Percentiles rank a stretch among this genome's conserved stretches.
Conservation (phyloP, 1,140 invertebrate genomes). For the Trinorchestia longiramus region DNA sequence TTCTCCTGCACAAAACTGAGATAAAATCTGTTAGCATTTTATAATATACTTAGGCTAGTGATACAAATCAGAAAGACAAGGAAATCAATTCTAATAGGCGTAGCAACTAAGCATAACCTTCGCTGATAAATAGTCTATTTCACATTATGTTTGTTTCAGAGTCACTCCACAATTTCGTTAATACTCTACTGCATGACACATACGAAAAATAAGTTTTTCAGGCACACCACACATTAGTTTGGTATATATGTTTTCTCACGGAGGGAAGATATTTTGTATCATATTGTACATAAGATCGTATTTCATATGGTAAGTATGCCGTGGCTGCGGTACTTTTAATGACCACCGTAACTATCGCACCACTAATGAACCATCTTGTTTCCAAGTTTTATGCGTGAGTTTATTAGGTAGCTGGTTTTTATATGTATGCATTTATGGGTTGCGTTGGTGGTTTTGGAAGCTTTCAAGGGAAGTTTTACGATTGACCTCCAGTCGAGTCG, state of each 20-base stretch:
- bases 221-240: background rate
- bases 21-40: background rate
- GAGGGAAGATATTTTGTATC: background rate
- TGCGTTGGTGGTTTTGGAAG: slow-evolving; percentile 52
- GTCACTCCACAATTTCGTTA: background rate
- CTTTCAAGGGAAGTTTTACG: slow-evolving; percentile 47
- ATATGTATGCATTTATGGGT: slow-evolving; percentile 53
- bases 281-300: background rate
- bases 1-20: background rate
- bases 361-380: slow-evolving; percentile 55
- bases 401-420: slow-evolving; percentile 51
- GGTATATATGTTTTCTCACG: background rate
- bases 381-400: slow-evolving; percentile 40
- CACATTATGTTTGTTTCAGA: background rate
- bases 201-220: background rate
- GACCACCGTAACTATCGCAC: slow-evolving; percentile 30
- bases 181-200: background rate
- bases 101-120: background rate
- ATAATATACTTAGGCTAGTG: background rate
- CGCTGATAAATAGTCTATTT: background rate
- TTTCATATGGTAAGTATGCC: background rate
- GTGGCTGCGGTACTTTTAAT: slow-evolving; percentile 42
- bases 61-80: background rate
- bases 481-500: slow-evolving; percentile 52
- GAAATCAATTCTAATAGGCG: background rate